Base-by-base conservation (phyloP, 2,113 vertebrate genomes). In the Zapornia atra region DNA sequence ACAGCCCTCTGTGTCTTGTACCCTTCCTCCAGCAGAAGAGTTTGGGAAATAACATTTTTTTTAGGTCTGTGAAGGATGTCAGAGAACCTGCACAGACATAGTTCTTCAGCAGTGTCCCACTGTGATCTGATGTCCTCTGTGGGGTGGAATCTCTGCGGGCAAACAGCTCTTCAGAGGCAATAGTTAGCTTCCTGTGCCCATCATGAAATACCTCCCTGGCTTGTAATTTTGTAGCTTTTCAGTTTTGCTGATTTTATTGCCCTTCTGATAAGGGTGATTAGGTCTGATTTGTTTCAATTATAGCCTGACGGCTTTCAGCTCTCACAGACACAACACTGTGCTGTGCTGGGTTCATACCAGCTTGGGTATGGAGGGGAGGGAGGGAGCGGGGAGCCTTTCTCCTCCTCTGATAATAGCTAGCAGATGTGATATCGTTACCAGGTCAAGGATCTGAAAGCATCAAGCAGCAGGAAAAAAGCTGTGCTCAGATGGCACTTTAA, bases 221-320 rank as follows among this genome's bases (percentile, higher is more conserved):
- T 76, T 9, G 12, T 68, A 69, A 88, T 92, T 88, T 63, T 15
- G 9, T 48, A 84, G 80, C 65, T 48, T 86, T 80, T 95, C 54
- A 50, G 10, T 72, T 73, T 46, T 44, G 57, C 69, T 60, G 88
- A 79, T 92, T 84, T 88, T 81, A 83, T 96, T 11, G 0, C 65
- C 53, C n/a, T 29, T 86, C 77, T 84, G 88, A 94, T 95, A 89
- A 89, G 86, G 66, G 69, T 82, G 80, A 94, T 93, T 86, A 83
- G 86, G 88, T 91, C 53, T 63, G 92, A 94, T 96, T 93, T 95
- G 95, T 96, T 96, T 94, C 88, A 86, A 56, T 95, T 95, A 57
- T 28, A 94, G 61, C 77, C 84, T 42, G 80, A 40, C 12, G 3
- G 90, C 95, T 92, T 86, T 88, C 42, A 33, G 76, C 90, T 90